Base-by-base conservation (phyloP, 1,140 invertebrate genomes). In the Drosophila subobscura region DNA sequence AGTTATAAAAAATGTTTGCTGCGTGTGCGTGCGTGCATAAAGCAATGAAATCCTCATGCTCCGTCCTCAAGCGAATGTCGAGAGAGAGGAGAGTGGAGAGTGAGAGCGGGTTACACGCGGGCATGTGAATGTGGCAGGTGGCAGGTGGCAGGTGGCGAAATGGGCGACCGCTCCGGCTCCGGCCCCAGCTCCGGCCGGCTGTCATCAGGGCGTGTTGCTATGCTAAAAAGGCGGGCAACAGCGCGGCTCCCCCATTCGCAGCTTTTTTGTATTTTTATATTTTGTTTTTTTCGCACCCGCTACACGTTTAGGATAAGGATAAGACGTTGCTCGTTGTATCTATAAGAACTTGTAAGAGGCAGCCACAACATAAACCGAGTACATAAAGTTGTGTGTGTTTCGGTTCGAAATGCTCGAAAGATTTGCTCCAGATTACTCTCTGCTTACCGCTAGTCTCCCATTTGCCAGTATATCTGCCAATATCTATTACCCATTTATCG, bases 1-100 rank as follows among this genome's bases (percentile, higher is more conserved):
- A 78, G 67, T 65, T 68, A 59, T 58, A 51, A 52, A 78, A 75
- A 76, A 25, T 64, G 51, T 65, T 65, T 33, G 52, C 25, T 52
- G 55, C 25, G 45, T 52, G 64, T 70, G 66, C 55, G 54, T 68
- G 57, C 65, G 60, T 76, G 66, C 59, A 74, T 61, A 55, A 64
- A 67, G 64, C 54, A 45, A 25, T 63, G 50, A 53, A 56, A 54
- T 59, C 14, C 46, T 55, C 33, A 54, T 57, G 29, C 56, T 27
- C 23, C 27, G 50, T 37, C 8, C 3, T 10, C 29, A 20, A 20
- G 16, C 16, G 16, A 20, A 0, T 20, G 16, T 20, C 16, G 16
- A 10, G 40, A 60, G 37, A 53, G 37, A 0, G 8, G 10, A 4
- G 33, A 3, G 33, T 6, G 25, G 16, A 20, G 16, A 27, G 1